Evolutionary conservation across 2,113 vertebrate genomes (phyloP).

Genomic region (Salminus brasiliensis): DNA sequence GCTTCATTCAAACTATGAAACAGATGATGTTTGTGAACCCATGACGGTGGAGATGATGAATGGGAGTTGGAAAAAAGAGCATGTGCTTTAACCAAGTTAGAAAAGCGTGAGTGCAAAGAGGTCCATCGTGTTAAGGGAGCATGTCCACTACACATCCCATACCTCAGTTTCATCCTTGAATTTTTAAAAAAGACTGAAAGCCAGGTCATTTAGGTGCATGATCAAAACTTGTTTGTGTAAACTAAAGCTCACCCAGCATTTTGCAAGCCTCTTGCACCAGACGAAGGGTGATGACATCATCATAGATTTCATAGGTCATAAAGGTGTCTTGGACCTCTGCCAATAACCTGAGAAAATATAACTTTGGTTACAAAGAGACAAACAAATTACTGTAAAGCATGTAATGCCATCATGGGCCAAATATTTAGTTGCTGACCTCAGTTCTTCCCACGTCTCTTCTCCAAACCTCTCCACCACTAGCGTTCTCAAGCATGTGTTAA

Average conservation of each 20-base stretch:
- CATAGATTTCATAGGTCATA: conserved; percentile 77
- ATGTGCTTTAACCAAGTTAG: neutral
- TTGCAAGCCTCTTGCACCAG: conserved; percentile 76
- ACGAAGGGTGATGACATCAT: conserved; percentile 74
- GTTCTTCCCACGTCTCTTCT: conserved; percentile 74
- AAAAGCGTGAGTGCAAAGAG: conserved; percentile 6
- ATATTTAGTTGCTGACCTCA: conserved; percentile 65
- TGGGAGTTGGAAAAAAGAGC: neutral
- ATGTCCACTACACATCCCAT: neutral
- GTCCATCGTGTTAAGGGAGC: neutral
- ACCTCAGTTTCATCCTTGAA: neutral
- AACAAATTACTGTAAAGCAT: neutral
- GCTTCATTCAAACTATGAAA: neutral
- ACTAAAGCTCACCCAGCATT: conserved; percentile 67
- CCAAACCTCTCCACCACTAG: conserved; percentile 78
- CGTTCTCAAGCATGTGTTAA: conserved; percentile 83
- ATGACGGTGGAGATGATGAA: neutral
- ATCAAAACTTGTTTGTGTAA: neutral
- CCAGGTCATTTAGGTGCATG: neutral
- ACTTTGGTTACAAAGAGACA: neutral
- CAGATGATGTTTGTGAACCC: neutral
- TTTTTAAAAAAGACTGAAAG: neutral
- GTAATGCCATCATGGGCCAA: neutral
- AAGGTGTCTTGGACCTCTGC: conserved; percentile 73
- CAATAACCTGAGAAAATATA: conserved; percentile 59